Evolutionary conservation across 2,797 vertebrate species (phyloP).

Genomic region (Paramormyrops hopkinsi): DNA sequence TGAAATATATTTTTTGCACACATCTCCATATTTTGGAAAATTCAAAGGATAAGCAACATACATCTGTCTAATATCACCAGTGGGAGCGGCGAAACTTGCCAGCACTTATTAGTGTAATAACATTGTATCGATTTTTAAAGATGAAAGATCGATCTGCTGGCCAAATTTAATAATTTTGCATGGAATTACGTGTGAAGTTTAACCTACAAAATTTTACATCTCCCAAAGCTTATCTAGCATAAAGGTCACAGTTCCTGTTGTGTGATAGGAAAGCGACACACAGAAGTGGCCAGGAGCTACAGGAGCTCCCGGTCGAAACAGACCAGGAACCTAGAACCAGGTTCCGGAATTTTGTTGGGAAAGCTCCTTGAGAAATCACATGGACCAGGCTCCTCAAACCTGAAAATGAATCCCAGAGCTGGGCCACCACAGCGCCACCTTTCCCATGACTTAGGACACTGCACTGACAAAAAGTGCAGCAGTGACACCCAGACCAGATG

Average conservation of each 20-base stretch:
- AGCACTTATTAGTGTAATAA: not conserved
- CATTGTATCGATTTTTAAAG: not conserved
- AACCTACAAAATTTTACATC: not conserved
- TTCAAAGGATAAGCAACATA: not conserved
- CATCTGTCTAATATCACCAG: not conserved
- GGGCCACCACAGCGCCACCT: constrained; percentile 19
- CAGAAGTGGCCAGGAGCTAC: not conserved
- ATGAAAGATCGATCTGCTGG: not conserved
- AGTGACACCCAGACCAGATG: constrained; percentile 61
- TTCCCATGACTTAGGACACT: constrained; percentile 24
- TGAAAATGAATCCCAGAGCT: constrained; percentile 31
- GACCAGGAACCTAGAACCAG: not conserved
- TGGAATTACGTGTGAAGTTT: not conserved
- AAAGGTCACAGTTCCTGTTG: not conserved
- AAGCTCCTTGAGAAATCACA: not conserved
- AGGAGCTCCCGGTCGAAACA: not conserved
- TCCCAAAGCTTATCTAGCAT: not conserved
- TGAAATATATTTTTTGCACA: not conserved
- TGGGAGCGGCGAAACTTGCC: not conserved
- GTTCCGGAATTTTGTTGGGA: not conserved
- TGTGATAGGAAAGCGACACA: not conserved
- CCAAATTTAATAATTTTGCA: not conserved
- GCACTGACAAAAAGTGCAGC: constrained; percentile 38
- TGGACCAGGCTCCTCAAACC: constrained; percentile 18
- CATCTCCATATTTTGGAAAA: not conserved